Conservation (phyloP, 2,888 invertebrate species). For the Pachycephus smyrnensis region DNA sequence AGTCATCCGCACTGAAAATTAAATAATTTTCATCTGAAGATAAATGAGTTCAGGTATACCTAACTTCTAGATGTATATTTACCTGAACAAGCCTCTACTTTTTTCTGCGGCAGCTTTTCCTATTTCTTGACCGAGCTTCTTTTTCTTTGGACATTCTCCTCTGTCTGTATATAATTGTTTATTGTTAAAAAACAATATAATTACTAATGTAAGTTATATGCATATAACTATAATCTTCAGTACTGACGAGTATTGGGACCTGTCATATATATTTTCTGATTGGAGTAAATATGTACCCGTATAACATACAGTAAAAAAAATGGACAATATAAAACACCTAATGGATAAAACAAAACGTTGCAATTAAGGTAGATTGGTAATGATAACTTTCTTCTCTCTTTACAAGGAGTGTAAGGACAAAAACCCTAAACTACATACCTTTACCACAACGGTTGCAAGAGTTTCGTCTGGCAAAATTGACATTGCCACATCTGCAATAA, state of each 20-base stretch:
- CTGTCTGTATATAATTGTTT: conserved; percentile 56
- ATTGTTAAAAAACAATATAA: not conserved
- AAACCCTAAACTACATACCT: conserved; percentile 63
- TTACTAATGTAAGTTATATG: not conserved
- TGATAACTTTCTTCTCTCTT: not conserved
- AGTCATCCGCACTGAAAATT: conserved; percentile 93
- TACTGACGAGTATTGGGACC: not conserved
- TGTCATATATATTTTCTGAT: not conserved
- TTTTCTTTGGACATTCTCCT: conserved; percentile 73
- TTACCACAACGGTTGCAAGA: conserved; percentile 94
- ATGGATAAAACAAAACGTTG: not conserved
- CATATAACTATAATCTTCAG: not conserved
- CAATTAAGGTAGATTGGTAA: not conserved
- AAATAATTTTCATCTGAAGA: conserved; percentile 5
- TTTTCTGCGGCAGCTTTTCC: conserved; percentile 99
- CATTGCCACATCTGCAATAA: conserved; percentile 82
- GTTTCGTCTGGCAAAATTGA: conserved; percentile 91
- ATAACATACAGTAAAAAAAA: not conserved
- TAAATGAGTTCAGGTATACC: conserved; percentile 1
- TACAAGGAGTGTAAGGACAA: not conserved
- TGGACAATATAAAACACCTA: not conserved
- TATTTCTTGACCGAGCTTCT: conserved; percentile 94
- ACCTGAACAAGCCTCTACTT: conserved; percentile 87
- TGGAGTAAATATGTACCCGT: too few relatives aligned
- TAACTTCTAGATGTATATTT: conserved; percentile 19